phyloP scores from a whole-genome alignment of 2,888 invertebrate genomes.

The Pandemis heparana region DNA sequence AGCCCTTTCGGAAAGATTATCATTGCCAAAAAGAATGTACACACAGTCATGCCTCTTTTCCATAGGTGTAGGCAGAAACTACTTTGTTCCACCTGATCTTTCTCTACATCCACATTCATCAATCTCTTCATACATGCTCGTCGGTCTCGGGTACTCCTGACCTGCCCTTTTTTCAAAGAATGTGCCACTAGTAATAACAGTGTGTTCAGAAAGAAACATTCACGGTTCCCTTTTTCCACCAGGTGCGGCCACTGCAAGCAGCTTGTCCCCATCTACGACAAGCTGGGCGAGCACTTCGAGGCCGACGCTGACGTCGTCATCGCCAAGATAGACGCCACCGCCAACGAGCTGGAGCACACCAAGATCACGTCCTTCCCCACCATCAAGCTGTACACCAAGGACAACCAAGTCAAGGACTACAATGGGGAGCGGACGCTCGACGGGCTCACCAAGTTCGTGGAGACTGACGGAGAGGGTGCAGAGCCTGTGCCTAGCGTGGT shows the following conservation, averaged over 20 bases:
- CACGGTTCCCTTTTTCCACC: not conserved
- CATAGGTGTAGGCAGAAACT: too few relatives aligned
- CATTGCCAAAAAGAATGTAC: too few relatives aligned
- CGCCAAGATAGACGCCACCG: constrained; percentile 99
- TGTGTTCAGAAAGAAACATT: too few relatives aligned
- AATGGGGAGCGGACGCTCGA: constrained; percentile 98
- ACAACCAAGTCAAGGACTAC: constrained; percentile 95
- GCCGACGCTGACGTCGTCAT: constrained; percentile 93
- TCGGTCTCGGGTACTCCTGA: too few relatives aligned
- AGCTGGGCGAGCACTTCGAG: constrained; percentile 97
- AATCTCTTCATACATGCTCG: too few relatives aligned
- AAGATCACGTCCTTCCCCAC: constrained; percentile 98
- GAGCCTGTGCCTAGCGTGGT: constrained; percentile 88
- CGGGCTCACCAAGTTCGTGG: constrained; percentile 96
- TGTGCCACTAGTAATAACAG: too few relatives aligned
- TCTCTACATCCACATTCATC: too few relatives aligned
- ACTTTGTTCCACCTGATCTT: too few relatives aligned
- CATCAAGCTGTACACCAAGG: constrained; percentile 97
- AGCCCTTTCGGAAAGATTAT: too few relatives aligned
- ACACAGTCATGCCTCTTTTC: too few relatives aligned
- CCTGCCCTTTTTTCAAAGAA: too few relatives aligned
- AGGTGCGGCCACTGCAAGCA: constrained; percentile 99
- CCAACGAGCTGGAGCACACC: constrained; percentile 98
- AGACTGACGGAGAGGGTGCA: constrained; percentile 94
- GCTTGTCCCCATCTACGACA: constrained; percentile 97